These are phyloP conservation scores for Albula goreensis DNA, from an alignment of 2,113 vertebrate species.

Conservation along the genomic window DNA sequence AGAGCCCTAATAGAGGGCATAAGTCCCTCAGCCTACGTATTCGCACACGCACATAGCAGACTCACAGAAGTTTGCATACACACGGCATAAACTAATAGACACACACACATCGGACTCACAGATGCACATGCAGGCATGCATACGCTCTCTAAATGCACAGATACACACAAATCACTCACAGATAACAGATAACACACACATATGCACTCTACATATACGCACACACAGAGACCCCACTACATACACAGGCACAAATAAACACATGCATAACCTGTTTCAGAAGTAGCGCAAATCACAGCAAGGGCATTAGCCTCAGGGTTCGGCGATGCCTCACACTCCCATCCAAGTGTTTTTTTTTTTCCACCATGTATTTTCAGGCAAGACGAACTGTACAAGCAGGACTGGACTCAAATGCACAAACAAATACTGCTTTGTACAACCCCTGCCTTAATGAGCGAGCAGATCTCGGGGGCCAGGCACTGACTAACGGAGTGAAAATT, in stretches of 20 bases:
- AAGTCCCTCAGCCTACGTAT: slow-evolving; percentile 54
- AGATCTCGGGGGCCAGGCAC: background rate
- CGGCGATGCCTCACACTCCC: background rate
- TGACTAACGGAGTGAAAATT: background rate
- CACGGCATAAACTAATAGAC: no score
- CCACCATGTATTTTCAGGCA: no score
- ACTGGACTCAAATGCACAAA: no score
- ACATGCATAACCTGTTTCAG: slow-evolving; percentile 41
- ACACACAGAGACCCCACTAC: slow-evolving; percentile 12
- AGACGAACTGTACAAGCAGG: no score
- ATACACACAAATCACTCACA: slow-evolving; percentile 15
- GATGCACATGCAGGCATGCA: background rate
- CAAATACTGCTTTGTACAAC: background rate
- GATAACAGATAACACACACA: background rate
- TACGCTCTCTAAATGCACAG: background rate
- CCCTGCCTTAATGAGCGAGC: background rate
- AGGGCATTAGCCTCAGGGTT: slow-evolving; percentile 21
- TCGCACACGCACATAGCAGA: no score
- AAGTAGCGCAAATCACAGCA: slow-evolving; percentile 68
- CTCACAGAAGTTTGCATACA: no score
- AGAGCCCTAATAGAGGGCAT: slow-evolving; percentile 51
- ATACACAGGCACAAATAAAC: slow-evolving; percentile 26
- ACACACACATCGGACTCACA: no score
- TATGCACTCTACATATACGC: background rate
- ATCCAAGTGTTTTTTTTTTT: no score